Evolutionary conservation across 2,113 vertebrate genomes (phyloP).

Genomic region (Grallaria varia): DNA sequence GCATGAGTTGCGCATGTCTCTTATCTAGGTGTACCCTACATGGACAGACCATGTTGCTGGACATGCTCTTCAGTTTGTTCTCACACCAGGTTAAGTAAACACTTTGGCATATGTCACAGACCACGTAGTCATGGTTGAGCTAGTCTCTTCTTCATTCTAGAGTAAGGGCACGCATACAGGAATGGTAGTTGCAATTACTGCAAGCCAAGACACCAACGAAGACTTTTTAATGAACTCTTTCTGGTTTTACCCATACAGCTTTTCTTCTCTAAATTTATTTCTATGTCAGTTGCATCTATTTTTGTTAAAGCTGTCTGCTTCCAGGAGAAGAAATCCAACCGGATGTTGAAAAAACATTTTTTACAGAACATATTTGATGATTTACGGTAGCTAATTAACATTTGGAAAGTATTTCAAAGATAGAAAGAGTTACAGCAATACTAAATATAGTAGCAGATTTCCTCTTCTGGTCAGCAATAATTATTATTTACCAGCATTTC

Average conservation of each 20-base stretch:
- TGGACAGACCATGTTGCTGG: background rate
- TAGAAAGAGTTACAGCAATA: background rate
- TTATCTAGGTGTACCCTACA: background rate
- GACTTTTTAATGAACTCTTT: background rate
- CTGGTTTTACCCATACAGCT: accelerated
- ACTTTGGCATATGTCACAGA: background rate
- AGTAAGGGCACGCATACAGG: background rate
- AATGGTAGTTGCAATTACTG: background rate
- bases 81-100: background rate
- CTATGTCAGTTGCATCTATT: background rate
- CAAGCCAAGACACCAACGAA: background rate
- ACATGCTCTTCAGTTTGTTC: background rate
- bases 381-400: background rate
- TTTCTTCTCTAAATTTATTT: background rate
- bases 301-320: background rate
- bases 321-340: background rate
- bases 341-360: background rate
- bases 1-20: background rate
- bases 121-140: background rate
- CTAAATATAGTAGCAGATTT: background rate
- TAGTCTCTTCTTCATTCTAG: background rate
- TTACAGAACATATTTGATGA: background rate
- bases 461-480: background rate
- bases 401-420: background rate
- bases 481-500: background rate